Evolutionary conservation across 92 coral and sea anemone species (phyloP).

Genomic region (Metridium senile): DNA sequence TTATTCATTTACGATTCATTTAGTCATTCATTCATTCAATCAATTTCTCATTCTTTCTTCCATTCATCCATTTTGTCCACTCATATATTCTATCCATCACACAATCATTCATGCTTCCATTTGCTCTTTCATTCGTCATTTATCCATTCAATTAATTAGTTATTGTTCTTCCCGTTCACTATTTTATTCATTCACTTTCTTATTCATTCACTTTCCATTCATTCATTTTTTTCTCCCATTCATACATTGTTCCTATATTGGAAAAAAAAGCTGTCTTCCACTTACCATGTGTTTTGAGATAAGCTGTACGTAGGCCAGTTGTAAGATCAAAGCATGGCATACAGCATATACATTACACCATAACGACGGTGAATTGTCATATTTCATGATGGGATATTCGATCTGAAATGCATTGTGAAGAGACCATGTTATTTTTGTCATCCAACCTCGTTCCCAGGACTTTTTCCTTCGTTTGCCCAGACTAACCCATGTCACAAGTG

Average conservation of each 20-base stretch:
- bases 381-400: constrained; percentile 77
- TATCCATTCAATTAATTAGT: background rate
- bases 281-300: constrained; percentile 68
- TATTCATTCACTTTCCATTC: no score
- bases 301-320: constrained; percentile 66
- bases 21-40: background rate
- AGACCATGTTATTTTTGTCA: no score
- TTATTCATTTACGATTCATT: background rate
- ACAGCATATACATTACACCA: constrained; percentile 72
- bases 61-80: background rate
- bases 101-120: background rate
- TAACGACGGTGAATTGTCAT: constrained; percentile 59
- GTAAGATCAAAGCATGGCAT: constrained; percentile 56
- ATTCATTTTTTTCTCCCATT: no score
- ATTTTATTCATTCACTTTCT: no score
- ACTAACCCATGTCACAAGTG: no score
- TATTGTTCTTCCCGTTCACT: no score
- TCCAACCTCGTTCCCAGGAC: no score
- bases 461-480: no score
- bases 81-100: background rate
- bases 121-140: background rate
- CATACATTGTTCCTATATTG: no score
- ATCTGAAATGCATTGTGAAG: constrained; percentile 65
- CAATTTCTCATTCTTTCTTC: background rate
- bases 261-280: no score